Evolutionary conservation across 1,140 invertebrate genomes (phyloP).

Genomic region (Diachasma alloeum): DNA sequence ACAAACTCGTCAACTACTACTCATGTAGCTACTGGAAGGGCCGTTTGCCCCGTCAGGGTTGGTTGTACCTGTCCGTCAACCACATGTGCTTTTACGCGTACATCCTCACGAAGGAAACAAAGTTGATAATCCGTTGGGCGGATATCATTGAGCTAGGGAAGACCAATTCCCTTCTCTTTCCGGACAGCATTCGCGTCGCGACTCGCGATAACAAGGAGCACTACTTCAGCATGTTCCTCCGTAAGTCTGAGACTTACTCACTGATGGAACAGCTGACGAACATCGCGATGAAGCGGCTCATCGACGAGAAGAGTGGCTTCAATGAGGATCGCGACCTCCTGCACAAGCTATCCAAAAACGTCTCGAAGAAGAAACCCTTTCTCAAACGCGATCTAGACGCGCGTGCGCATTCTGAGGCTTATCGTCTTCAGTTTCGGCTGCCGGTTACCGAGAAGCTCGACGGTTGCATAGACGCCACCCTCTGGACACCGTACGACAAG

Average conservation of each 20-base stretch:
- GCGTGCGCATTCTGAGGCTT: constrained; percentile 87
- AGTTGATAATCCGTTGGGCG: constrained; percentile 86
- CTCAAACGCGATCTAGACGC: constrained; percentile 95
- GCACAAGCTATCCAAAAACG: constrained; percentile 72
- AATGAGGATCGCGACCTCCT: constrained; percentile 85
- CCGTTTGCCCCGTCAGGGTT: constrained; percentile 91
- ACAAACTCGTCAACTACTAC: constrained; percentile 95
- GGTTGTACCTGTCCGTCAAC: constrained; percentile 95
- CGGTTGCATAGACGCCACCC: constrained; percentile 86
- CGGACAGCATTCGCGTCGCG: constrained; percentile 85
- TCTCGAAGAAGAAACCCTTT: constrained; percentile 84
- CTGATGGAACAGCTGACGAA: constrained; percentile 96
- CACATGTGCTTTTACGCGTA: constrained; percentile 97
- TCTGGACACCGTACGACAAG: constrained; percentile 97
- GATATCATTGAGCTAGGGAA: constrained; percentile 79
- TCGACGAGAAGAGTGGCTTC: constrained; percentile 86
- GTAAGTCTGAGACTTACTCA: constrained; percentile 87
- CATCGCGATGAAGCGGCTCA: constrained; percentile 94
- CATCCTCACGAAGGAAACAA: constrained; percentile 89
- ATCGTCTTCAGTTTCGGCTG: constrained; percentile 84
- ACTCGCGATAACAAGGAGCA: constrained; percentile 83
- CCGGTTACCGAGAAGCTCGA: constrained; percentile 91
- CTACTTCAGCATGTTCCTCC: constrained; percentile 90
- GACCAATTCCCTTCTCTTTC: constrained; percentile 81
- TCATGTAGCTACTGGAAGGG: constrained; percentile 96